These are phyloP conservation scores for Oligia strigilis DNA, from an alignment of 2,888 invertebrate species.

Conservation along the genomic window DNA sequence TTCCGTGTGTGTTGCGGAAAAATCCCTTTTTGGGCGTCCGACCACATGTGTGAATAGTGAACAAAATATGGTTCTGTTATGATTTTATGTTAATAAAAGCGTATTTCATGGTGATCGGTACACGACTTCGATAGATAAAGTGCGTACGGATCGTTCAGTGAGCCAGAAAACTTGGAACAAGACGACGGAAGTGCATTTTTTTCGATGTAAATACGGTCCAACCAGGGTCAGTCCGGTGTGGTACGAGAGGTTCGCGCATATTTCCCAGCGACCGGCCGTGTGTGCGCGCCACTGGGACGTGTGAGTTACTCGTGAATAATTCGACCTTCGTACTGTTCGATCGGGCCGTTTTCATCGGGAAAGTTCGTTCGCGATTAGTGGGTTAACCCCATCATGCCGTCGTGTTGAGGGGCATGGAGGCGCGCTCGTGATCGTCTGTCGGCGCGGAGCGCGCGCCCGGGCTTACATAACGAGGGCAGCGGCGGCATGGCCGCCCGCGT, in stretches of 20 bases:
- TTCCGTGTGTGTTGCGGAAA: slow-evolving; percentile 91
- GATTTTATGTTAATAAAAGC: slow-evolving; percentile 81
- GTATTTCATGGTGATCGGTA: slow-evolving; percentile 80
- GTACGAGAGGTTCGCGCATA: slow-evolving; percentile 83
- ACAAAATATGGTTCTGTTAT: slow-evolving; percentile 89
- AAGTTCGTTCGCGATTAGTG: slow-evolving; percentile 81
- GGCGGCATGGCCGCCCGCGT: slow-evolving; percentile 90
- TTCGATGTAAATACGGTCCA: slow-evolving; percentile 90
- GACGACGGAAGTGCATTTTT: slow-evolving; percentile 88
- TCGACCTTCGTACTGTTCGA: slow-evolving; percentile 83
- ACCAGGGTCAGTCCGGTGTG: slow-evolving; percentile 89
- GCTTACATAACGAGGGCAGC: slow-evolving; percentile 90
- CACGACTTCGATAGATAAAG: slow-evolving; percentile 80
- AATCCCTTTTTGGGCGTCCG: slow-evolving; percentile 93
- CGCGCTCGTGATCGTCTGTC: slow-evolving; percentile 91
- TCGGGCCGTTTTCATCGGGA: slow-evolving; percentile 79
- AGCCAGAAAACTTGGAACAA: slow-evolving; percentile 82
- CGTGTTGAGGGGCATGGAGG: slow-evolving; percentile 89
- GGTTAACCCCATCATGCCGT: slow-evolving; percentile 88
- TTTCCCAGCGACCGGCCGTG: slow-evolving; percentile 77
- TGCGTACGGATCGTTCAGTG: slow-evolving; percentile 82
- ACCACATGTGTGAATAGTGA: slow-evolving; percentile 92
- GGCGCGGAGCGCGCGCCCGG: slow-evolving; percentile 90
- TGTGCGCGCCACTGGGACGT: slow-evolving; percentile 74
- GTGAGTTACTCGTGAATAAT: slow-evolving; percentile 75